Evolutionary conservation across 2,113 vertebrate species (phyloP).

Genomic region (Peucedramus taeniatus): DNA sequence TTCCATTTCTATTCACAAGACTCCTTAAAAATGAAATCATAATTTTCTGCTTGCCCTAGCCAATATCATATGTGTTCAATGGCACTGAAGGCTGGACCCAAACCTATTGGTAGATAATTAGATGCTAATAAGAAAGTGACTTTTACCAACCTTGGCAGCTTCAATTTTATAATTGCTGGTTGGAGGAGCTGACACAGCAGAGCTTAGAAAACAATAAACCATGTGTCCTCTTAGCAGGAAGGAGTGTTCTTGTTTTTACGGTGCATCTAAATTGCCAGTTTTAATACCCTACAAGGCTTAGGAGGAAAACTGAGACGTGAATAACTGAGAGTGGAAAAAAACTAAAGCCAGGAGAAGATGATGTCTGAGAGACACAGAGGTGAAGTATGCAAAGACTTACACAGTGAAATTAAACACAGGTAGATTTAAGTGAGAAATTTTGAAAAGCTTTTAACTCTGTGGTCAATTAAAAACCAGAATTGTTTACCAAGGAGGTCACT

Average conservation of each 20-base stretch:
- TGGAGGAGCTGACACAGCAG: neutral
- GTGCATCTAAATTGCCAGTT: neutral
- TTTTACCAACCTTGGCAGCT: neutral
- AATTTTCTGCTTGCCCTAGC: neutral
- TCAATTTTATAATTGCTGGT: neutral
- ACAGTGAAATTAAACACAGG: neutral
- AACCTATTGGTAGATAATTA: neutral
- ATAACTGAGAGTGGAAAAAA: neutral
- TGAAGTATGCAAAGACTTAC: neutral
- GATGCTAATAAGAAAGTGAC: neutral
- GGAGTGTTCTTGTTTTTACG: neutral
- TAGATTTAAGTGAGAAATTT: neutral
- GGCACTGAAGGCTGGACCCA: neutral
- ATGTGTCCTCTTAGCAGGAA: neutral
- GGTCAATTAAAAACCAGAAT: neutral
- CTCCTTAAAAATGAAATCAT: slow-evolving; percentile 4
- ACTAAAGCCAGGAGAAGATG: neutral
- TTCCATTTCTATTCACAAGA: neutral
- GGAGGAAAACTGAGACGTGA: neutral
- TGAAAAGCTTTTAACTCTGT: neutral
- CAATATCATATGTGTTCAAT: neutral
- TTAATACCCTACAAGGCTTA: neutral
- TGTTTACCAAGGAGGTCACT: neutral
- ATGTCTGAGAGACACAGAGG: neutral
- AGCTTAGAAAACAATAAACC: slow-evolving; percentile 14